Percentiles rank a stretch among this genome's conserved stretches.
These are phyloP conservation scores for Conopomorpha cramerella DNA, from an alignment of 1,140 invertebrate genomes.

Conservation along the genomic window DNA sequence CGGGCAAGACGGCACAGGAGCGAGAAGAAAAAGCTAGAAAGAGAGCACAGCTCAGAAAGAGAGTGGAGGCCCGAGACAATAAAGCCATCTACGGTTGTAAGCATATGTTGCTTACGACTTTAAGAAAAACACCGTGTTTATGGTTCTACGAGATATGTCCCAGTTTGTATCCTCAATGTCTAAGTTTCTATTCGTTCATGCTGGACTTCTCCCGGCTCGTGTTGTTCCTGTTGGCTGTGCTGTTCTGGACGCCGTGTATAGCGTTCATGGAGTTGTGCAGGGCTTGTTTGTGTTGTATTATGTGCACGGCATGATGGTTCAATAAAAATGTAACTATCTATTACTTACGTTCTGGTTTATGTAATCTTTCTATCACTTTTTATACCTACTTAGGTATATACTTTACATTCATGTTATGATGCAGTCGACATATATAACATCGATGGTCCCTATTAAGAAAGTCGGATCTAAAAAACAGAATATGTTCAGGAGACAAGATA, in stretches of 20 bases:
- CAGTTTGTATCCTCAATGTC: conserved; percentile 22
- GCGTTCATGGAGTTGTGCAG: conserved; percentile 20
- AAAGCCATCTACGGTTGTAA: conserved; percentile 19
- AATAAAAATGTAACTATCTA: too few species aligned
- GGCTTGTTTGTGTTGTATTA: conserved; percentile 23
- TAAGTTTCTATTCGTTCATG: conserved; percentile 13
- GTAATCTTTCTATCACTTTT: too few species aligned
- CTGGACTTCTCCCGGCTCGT: conserved; percentile 17
- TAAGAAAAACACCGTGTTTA: conserved; percentile 25
- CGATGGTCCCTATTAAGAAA: too few species aligned
- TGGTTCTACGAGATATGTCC: conserved; percentile 30
- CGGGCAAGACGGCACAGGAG: conserved; percentile 17
- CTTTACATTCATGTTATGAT: too few species aligned
- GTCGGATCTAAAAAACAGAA: too few species aligned
- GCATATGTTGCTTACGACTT: conserved; percentile 20
- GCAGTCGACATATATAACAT: too few species aligned
- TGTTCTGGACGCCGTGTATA: conserved; percentile 29
- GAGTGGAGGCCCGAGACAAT: conserved; percentile 16
- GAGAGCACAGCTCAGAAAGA: conserved; percentile 11
- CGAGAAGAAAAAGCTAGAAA: conserved; percentile 11
- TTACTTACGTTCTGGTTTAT: too few species aligned
- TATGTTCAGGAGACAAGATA: too few species aligned
- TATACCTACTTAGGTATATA: too few species aligned
- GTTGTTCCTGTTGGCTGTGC: conserved; percentile 21
- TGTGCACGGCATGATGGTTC: conserved; percentile 23